Base-by-base conservation (phyloP, 2,888 invertebrate genomes). In the Drosophila eohydei region DNA sequence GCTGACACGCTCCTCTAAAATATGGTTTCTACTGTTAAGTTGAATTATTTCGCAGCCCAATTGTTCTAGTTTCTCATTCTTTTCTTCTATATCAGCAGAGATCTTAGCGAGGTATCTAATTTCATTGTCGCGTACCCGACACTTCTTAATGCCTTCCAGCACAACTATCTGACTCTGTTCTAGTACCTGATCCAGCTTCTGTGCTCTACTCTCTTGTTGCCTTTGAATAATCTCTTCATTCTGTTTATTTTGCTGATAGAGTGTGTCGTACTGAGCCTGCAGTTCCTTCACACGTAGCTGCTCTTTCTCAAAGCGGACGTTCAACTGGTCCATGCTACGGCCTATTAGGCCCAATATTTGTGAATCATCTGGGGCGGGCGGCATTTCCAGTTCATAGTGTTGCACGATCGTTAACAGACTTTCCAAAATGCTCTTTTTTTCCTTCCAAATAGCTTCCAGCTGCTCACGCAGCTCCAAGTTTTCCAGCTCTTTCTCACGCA, bases 401-500 rank as follows among this genome's bases (percentile, higher is more conserved):
- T 41, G 12, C 4, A 40, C 28, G 0, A 74, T 32, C n/a, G 62
- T 26, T 14, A 48, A 1, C 7, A 75, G 11, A 7, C 55, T 21
- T 8, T 46, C 21, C 0, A 32, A 11, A n/a, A 67, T 36, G 3
- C 1, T 8, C n/a, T 14, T 6, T 7, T 63, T 59, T 3, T 38
- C 50, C 2, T 36, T 21, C 1, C 8, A 11, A 2, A 38, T 46
- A 78, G 48, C n/a, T 44, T 71, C 55, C 4, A 92, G 72, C 56
- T 88, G 73, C 28, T 85, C 74, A 2, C 81, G 77, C 34, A 90
- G 38, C 11, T 73, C 54, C 4, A 69, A 36, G 64, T 92, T 93
- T 81, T 93, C 92, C n/a, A 68, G 70, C 64, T 92, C 90, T 58
- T 91, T 91, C 65, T 93, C 93, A 3, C 92, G 91, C 36, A 93